Evolutionary conservation across 2,888 invertebrate genomes (phyloP), one percentile per base, ranked within the genome.

Genomic region (Diarsia dahlii): DNA sequence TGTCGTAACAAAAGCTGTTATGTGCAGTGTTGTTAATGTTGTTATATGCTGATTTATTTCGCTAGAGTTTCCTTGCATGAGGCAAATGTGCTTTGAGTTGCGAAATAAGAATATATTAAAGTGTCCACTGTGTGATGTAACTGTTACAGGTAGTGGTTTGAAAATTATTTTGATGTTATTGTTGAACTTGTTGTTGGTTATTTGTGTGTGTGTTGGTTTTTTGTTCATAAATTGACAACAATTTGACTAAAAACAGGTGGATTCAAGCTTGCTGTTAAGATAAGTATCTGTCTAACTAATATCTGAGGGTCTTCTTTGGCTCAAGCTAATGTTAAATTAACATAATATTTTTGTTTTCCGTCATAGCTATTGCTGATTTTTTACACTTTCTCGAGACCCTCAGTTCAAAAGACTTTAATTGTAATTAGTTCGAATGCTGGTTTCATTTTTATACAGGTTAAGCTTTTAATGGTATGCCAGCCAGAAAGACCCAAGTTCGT

Each of bases 31-130:
- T 81, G 81, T 71, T 78, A n/a, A 50, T 58, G 48, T 64, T 81
- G 81, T 71, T 78, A 56, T 82, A 64, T 71, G 67, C 56, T 83
- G 82, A 83, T 81, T 82, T 84, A 83, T 85, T 71, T 78, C 48
- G 34, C 23, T 73, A n/a, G 28, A 23, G 73, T 74, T 77, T 67
- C 73, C 78, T 83, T 84, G 85, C 82, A 83, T 85, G 73, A 64
- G 52, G 52, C 45, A 69, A 66, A 60, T 81, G 54, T 60, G 63
- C 67, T 70, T 20, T 1, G 50, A 12, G 64, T 82, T 84, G 3
- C 52, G 56, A 48, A 70, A 80, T 78, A 34, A 54, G 72, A 80
- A 82, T 80, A 65, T 54, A 82, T 82, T 77, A 64, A 34, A 67
- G 9, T 56, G 70, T 34, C n/a, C 34, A 23, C n/a, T 82, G 28